Evolutionary conservation across 1,140 invertebrate genomes (phyloP).

Genomic region (Drosophila ficusphila): DNA sequence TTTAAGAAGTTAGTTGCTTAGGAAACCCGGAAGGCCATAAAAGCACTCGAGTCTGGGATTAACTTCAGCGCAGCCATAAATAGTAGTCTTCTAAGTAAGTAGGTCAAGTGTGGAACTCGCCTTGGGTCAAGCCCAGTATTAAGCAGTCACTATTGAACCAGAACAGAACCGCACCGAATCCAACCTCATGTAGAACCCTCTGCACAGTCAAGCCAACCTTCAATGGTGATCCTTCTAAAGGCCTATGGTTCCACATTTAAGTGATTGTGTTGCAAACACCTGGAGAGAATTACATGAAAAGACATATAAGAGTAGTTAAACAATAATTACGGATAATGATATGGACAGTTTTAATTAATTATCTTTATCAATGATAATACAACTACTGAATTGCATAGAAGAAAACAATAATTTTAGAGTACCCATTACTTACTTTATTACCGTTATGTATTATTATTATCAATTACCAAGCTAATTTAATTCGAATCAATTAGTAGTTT

Average conservation of each 20-base stretch:
- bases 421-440: slow-evolving; percentile 59
- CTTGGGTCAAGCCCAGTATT: slow-evolving; percentile 59
- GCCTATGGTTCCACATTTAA: slow-evolving; percentile 69
- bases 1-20: slow-evolving; percentile 19
- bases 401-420: slow-evolving; percentile 57
- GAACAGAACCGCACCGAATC: slow-evolving; percentile 13
- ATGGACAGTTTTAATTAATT: slow-evolving; percentile 38
- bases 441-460: slow-evolving; percentile 68
- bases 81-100: slow-evolving; percentile 47
- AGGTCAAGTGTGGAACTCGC: slow-evolving; percentile 50
- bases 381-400: slow-evolving; percentile 26
- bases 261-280: slow-evolving; percentile 82
- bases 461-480: slow-evolving; percentile 43
- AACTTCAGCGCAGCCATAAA: slow-evolving; percentile 58
- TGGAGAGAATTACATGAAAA: slow-evolving; percentile 77
- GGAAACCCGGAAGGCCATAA: slow-evolving; percentile 14
- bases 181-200: slow-evolving; percentile 32
- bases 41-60: slow-evolving; percentile 20
- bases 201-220: slow-evolving; percentile 18
- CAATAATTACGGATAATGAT: slow-evolving; percentile 53
- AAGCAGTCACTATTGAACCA: slow-evolving; percentile 30
- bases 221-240: slow-evolving; percentile 46
- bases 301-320: slow-evolving; percentile 65
- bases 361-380: slow-evolving; percentile 22
- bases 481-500: slow-evolving; percentile 47